Evolutionary conservation across 2,888 invertebrate species (phyloP), one percentile per base, ranked within the genome.

Genomic region (Zele albiditarsus): DNA sequence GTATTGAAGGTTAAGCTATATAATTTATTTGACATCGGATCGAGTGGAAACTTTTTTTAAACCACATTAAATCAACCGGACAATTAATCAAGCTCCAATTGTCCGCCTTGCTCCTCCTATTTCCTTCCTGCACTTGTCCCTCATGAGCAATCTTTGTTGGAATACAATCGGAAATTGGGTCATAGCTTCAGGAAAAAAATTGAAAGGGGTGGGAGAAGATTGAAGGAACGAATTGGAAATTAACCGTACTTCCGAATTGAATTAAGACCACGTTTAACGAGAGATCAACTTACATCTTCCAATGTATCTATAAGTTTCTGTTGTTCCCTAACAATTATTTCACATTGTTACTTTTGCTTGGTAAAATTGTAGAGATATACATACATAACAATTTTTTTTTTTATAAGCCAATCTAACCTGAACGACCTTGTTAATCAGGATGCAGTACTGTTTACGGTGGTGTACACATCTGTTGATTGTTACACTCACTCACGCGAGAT

Each of bases 231-330:
- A 77, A 81, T 81, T 76, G 75, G 38, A 80, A 80, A 78, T 81
- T 78, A 80, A 79, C 81, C 76, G 73, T 80, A 82, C 77, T 81
- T 81, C 76, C 67, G 67, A 80, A 81, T 80, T 78, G 75, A 78
- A 83, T 77, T 78, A 71, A 33, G 53, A 80, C 77, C 65, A 77
- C 66, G 71, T 77, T 77, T 62, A 31, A 53, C 27, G 42, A 60
- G 58, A 62, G 31, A 74, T 73, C 31, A 68, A 25, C 28, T 66
- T 70, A 60, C 46, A 72, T 27, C 33, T 53, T 58, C 31, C 8
- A 42, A 38, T 31, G 5, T 25, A 20, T 75, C 20, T 46, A 14
- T 57, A 16, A 53, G 66, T n/a, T 49, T 66, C 66, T 70, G 42
- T 73, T 68, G 70, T 67, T 28, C 33, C 28, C 31, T 63, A 12